Conservation (phyloP, 2,797 vertebrate species). For the Triplophysa yarkandensis region DNA sequence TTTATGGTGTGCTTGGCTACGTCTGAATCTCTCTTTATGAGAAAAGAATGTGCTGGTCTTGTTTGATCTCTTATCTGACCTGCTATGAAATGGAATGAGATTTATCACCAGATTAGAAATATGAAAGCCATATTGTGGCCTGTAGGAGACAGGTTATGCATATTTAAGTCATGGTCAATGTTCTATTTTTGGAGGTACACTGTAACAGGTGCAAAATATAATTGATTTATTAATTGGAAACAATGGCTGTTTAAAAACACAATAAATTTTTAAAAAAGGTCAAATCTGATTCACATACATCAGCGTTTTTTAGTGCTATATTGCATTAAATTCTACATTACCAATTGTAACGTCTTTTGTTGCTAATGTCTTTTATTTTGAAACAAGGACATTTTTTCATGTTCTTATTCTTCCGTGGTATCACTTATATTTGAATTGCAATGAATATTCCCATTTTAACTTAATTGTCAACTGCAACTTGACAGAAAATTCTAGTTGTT, state of each 20-base stretch:
- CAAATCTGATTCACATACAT: not conserved
- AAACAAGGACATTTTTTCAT: not conserved
- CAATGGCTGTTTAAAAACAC: not conserved
- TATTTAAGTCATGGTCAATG: not conserved
- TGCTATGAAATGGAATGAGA: slow-evolving; percentile 29
- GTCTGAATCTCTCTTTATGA: slow-evolving; percentile 23
- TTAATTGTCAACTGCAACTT: no score
- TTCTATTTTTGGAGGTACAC: not conserved
- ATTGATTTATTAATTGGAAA: not conserved
- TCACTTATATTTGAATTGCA: no score
- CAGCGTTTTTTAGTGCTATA: not conserved
- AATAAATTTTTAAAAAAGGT: not conserved
- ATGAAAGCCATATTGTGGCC: slow-evolving; percentile 32
- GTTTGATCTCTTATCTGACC: slow-evolving; percentile 48
- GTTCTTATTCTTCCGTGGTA: not conserved
- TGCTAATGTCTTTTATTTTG: not conserved
- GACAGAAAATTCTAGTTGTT: no score
- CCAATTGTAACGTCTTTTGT: not conserved
- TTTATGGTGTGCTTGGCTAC: slow-evolving; percentile 39
- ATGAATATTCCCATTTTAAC: no score
- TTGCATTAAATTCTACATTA: no score
- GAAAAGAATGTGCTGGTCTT: slow-evolving; percentile 43
- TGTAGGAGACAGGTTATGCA: slow-evolving; percentile 4
- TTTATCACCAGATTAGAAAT: slow-evolving; percentile 24
- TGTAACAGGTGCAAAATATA: not conserved